Conservation (phyloP, 2,797 vertebrate genomes). For the Sciurus vulgaris region DNA sequence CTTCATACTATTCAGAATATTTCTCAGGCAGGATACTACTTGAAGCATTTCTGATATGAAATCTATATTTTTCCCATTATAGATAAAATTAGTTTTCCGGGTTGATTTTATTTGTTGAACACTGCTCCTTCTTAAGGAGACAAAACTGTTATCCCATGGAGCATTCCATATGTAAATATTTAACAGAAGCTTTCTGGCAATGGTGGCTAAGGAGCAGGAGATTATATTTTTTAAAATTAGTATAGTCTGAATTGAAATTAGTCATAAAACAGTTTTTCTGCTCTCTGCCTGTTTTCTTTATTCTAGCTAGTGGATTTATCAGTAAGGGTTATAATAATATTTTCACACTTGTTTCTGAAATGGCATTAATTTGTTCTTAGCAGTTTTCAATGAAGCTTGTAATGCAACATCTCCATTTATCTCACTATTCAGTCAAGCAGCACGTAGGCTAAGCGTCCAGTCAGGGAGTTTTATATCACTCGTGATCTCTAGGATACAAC, state of each 20-base stretch:
- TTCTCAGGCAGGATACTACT: neutral
- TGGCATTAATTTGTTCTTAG: neutral
- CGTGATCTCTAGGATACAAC: neutral
- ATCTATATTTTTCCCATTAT: neutral
- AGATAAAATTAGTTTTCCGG: neutral
- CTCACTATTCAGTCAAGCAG: neutral
- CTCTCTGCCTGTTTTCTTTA: no score
- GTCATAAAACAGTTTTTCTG: neutral
- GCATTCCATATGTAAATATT: neutral
- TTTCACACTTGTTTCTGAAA: neutral
- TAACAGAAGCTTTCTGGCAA: neutral
- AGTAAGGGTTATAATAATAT: neutral
- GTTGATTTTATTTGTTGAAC: neutral
- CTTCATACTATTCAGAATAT: neutral
- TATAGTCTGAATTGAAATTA: neutral
- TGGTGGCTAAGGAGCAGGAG: neutral
- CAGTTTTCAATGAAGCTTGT: neutral
- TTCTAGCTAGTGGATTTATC: neutral
- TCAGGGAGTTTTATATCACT: no score
- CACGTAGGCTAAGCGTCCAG: neutral
- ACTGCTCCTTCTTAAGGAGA: neutral
- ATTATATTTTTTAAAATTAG: neutral
- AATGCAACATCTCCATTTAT: neutral
- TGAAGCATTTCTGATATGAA: neutral
- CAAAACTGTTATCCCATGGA: neutral